phyloP scores from a whole-genome alignment of 2,888 invertebrate species.

The Dasypogon diadema region DNA sequence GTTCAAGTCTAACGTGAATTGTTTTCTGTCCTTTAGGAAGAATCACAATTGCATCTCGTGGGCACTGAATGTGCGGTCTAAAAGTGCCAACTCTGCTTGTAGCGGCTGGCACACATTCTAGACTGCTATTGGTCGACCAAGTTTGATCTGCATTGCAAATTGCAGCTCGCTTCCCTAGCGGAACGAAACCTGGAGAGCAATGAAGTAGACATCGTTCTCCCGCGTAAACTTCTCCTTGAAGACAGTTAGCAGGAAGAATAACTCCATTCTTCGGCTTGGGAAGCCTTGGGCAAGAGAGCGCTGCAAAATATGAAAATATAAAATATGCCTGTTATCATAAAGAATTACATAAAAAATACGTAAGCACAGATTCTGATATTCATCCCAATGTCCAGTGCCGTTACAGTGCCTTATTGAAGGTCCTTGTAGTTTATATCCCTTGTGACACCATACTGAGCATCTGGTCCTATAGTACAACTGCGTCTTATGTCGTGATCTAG shows the following conservation, averaged over 20 bases:
- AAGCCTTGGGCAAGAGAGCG: conserved; percentile 69
- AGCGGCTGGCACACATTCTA: conserved; percentile 62
- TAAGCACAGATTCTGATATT: conserved; percentile 71
- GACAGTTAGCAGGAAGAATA: conserved; percentile 71
- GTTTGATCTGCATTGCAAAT: conserved; percentile 63
- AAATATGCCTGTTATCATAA: not conserved
- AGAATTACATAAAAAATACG: conserved; percentile 62
- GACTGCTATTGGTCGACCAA: conserved; percentile 64
- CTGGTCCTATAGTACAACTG: conserved; percentile 65
- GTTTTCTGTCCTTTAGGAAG: conserved; percentile 68
- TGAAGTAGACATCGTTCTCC: conserved; percentile 70
- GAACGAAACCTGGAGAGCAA: conserved; percentile 70
- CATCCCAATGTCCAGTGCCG: conserved; percentile 70
- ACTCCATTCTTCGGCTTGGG: conserved; percentile 69
- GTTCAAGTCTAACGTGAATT: conserved; percentile 69
- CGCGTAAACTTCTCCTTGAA: conserved; percentile 67
- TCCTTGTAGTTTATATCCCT: conserved; percentile 72
- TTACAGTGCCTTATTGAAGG: conserved; percentile 70
- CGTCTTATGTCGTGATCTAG: conserved; percentile 65
- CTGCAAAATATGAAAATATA: conserved; percentile 60
- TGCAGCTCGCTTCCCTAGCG: conserved; percentile 62
- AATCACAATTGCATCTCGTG: conserved; percentile 72
- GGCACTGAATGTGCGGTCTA: conserved; percentile 75
- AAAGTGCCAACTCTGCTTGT: conserved; percentile 61
- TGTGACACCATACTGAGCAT: conserved; percentile 65